A percentile compares a stretch with the other conserved stretches of the same genome.
These are phyloP conservation scores for Melinaea marsaeus DNA, from an alignment of 2,888 invertebrate species.

Conservation along the genomic window DNA sequence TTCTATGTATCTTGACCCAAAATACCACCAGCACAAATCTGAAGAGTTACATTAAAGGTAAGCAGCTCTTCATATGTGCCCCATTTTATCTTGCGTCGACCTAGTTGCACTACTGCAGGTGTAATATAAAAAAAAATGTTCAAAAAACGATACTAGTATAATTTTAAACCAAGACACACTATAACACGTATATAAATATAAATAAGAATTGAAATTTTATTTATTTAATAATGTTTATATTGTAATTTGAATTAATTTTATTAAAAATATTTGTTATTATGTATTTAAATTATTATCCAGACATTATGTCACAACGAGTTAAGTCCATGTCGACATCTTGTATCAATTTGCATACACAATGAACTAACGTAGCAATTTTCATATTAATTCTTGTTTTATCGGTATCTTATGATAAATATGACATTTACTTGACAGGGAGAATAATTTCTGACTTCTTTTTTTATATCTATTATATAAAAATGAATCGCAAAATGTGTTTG, in stretches of 20 bases:
- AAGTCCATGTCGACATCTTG: constrained; percentile 20
- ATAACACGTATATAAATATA: background rate
- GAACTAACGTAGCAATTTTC: constrained; percentile 23
- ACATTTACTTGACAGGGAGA: background rate
- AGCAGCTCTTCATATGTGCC: constrained; percentile 22
- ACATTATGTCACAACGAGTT: constrained; percentile 19
- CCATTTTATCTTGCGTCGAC: constrained; percentile 22
- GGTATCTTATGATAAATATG: constrained; percentile 2
- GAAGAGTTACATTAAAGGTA: constrained; percentile 22
- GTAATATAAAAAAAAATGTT: background rate
- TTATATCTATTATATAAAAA: too few relatives aligned
- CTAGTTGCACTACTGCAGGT: constrained; percentile 14
- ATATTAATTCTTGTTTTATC: constrained; percentile 14
- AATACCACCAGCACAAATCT: constrained; percentile 9
- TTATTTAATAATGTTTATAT: too few relatives aligned
- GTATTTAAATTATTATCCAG: constrained; percentile 2
- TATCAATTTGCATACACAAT: constrained; percentile 23
- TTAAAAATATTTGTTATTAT: background rate
- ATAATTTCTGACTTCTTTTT: background rate
- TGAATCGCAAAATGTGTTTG: too few relatives aligned
- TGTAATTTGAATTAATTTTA: too few relatives aligned
- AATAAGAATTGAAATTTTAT: background rate
- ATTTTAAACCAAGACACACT: background rate
- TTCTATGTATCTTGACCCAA: constrained; percentile 7
- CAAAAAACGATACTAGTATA: background rate